These are phyloP conservation scores for Candoia aspera DNA, from an alignment of 2,113 vertebrate species.

Conservation along the genomic window DNA sequence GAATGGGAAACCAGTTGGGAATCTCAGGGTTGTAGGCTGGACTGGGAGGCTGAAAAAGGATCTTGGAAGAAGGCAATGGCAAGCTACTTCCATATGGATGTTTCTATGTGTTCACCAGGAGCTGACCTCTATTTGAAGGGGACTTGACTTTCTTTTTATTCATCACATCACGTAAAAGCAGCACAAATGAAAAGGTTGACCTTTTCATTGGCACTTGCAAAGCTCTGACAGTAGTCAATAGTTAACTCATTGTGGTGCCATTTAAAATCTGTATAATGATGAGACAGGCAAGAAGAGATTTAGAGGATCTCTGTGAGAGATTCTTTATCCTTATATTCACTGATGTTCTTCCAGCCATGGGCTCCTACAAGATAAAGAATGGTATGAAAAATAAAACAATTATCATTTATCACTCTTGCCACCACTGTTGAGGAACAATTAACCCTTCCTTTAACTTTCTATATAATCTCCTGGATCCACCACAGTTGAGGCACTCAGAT, in stretches of 20 bases:
- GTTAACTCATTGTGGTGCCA: conserved; percentile 63
- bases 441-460: neutral
- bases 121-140: neutral
- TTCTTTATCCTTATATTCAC: neutral
- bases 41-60: neutral
- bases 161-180: conserved; percentile 49
- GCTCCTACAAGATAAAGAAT: neutral
- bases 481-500: neutral
- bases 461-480: neutral
- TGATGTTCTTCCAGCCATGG: neutral
- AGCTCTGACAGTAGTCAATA: conserved; percentile 59
- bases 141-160: neutral
- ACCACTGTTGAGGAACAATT: neutral
- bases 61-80: neutral
- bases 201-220: conserved; percentile 54
- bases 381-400: neutral
- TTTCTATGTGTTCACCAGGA: neutral
- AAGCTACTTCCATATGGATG: neutral
- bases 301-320: neutral
- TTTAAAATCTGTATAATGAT: conserved; percentile 60
- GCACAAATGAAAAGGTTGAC: conserved; percentile 63
- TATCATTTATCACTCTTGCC: neutral
- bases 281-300: neutral
- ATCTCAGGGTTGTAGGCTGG: neutral
- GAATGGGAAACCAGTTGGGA: neutral